Conservation (phyloP, 2,888 invertebrate genomes). For the Drosophila emarginata region DNA sequence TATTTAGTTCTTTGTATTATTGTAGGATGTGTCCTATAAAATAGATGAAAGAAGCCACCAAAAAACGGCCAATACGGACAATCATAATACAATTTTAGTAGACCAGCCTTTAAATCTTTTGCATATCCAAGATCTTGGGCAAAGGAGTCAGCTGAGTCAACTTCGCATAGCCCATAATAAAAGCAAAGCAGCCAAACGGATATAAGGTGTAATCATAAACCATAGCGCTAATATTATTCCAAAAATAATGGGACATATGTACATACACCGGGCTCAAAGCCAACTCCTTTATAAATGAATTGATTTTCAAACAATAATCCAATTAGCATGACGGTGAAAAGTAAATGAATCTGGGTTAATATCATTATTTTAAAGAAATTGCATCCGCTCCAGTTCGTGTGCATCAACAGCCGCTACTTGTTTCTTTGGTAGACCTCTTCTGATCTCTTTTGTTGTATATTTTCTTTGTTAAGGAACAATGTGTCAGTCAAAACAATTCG, state of each 20-base stretch:
- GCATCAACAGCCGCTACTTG: constrained; percentile 11
- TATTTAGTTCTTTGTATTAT: not conserved
- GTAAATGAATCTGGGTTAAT: constrained; percentile 5
- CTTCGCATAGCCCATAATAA: not conserved
- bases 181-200: not conserved
- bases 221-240: not conserved
- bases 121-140: not conserved
- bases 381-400: constrained; percentile 12
- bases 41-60: not conserved
- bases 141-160: not conserved
- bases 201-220: not conserved
- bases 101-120: not conserved
- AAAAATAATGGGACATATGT: constrained; percentile 23
- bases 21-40: not conserved
- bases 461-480: not conserved
- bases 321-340: not conserved
- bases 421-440: not conserved
- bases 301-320: not conserved
- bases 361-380: constrained; percentile 5
- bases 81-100: not conserved
- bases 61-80: not conserved
- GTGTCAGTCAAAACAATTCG: constrained; percentile 10
- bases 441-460: not conserved
- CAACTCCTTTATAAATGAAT: constrained; percentile 9
- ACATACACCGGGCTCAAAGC: constrained; percentile 4